Percentiles rank a stretch among this genome's conserved stretches.
These are phyloP conservation scores for Salvelinus sp. DNA, from an alignment of 2,113 vertebrate species.

Conservation along the genomic window DNA sequence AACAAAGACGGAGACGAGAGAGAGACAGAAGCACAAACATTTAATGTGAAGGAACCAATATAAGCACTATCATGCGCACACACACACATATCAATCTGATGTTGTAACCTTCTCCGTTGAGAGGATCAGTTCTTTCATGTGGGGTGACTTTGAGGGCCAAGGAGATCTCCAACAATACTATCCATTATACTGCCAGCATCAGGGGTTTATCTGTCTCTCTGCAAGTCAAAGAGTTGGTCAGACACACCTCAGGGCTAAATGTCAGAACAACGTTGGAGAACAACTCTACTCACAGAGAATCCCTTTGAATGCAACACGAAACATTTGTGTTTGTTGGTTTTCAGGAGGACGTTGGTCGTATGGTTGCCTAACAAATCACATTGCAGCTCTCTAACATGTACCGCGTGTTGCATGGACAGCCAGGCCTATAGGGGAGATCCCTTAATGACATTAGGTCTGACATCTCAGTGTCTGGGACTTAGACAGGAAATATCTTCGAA, in stretches of 20 bases:
- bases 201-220: slow-evolving; percentile 24
- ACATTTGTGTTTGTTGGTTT: not conserved
- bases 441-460: no score
- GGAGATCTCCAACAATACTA: slow-evolving; percentile 66
- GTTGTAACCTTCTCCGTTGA: slow-evolving; percentile 60
- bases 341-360: not conserved
- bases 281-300: not conserved
- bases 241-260: slow-evolving; percentile 64
- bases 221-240: slow-evolving; percentile 37
- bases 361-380: not conserved
- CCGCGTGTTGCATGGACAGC: not conserved
- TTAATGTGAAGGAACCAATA: not conserved
- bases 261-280: slow-evolving; percentile 38
- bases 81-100: slow-evolving; percentile 62
- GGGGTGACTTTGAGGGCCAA: slow-evolving; percentile 64
- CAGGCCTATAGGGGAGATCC: no score
- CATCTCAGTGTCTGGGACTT: no score
- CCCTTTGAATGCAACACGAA: not conserved
- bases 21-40: slow-evolving; percentile 36
- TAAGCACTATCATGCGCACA: slow-evolving; percentile 2
- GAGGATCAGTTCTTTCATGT: slow-evolving; percentile 69
- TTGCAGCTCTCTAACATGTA: not conserved
- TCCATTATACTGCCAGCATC: slow-evolving; percentile 66
- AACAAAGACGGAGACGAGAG: not conserved
- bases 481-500: no score